Evolutionary conservation across 1,140 invertebrate species (phyloP).

Genomic region (Muscidifurax raptorellus): DNA sequence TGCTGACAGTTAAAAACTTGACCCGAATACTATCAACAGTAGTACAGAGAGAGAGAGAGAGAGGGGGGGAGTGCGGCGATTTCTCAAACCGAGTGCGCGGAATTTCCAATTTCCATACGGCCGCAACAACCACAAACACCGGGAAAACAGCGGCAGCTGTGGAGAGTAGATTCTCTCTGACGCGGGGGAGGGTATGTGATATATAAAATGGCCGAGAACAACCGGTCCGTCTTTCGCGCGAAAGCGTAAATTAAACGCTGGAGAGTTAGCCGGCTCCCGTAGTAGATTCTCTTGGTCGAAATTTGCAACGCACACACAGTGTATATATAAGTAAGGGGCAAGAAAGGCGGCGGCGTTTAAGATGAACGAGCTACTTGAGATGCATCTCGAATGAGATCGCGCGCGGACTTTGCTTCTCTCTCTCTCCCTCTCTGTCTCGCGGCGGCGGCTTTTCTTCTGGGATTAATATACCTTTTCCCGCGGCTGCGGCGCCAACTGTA

Average conservation of each 20-base stretch:
- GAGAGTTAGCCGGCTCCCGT: not conserved
- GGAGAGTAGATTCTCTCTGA: not conserved
- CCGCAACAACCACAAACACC: not conserved
- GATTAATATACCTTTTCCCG: conserved; percentile 47
- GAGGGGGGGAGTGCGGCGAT: not conserved
- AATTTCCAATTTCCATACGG: conserved; percentile 24
- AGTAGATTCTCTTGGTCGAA: not conserved
- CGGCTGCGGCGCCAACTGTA: not conserved
- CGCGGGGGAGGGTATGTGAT: not conserved
- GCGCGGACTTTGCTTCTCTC: conserved; percentile 2
- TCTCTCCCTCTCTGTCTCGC: conserved; percentile 25
- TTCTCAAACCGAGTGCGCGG: not conserved
- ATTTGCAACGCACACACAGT: not conserved
- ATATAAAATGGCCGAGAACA: not conserved
- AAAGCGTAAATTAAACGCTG: conserved; percentile 37
- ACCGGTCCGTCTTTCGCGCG: conserved; percentile 19
- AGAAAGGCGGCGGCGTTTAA: conserved; percentile 14
- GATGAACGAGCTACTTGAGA: conserved; percentile 61
- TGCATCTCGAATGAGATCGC: conserved; percentile 62
- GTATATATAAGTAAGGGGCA: not conserved
- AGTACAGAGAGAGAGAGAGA: no score
- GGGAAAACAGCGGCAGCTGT: not conserved
- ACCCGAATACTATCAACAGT: not conserved
- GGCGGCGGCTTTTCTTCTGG: conserved; percentile 39
- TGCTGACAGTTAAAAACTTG: not conserved